phyloP scores from a whole-genome alignment of 1,140 invertebrate species.

The Eulimnadia texana region DNA sequence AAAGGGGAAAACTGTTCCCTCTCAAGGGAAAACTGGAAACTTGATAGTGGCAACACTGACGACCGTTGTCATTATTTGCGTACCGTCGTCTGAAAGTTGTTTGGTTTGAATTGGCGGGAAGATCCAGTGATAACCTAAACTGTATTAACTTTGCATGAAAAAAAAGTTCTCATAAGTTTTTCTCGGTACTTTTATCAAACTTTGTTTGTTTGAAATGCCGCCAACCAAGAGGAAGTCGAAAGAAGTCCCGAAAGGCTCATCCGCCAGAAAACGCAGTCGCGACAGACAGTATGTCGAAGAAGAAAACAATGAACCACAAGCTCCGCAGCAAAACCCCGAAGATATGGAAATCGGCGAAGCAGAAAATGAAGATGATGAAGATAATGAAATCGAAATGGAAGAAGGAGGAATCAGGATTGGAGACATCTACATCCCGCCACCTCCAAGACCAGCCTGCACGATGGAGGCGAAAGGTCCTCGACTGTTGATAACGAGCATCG shows the following conservation, averaged over 20 bases:
- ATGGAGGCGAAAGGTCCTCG: slow-evolving; percentile 55
- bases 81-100: too few species aligned
- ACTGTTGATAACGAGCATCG: slow-evolving; percentile 82
- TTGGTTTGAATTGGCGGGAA: neutral
- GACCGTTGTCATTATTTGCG: too few species aligned
- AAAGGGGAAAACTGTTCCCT: too few species aligned
- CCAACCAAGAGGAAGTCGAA: neutral
- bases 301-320: neutral
- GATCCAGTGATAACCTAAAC: neutral
- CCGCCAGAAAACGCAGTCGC: neutral
- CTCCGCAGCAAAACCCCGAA: neutral
- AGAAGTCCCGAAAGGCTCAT: neutral
- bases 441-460: slow-evolving; percentile 50
- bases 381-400: slow-evolving; percentile 7
- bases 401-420: slow-evolving; percentile 36
- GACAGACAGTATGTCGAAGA: neutral
- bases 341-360: neutral
- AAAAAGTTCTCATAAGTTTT: neutral
- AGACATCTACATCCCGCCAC: slow-evolving; percentile 81
- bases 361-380: slow-evolving; percentile 13
- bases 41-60: too few species aligned
- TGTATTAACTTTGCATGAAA: neutral
- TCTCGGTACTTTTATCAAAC: neutral
- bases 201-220: neutral
- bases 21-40: too few species aligned